These are phyloP conservation scores for Madoqua kirkii DNA, from an alignment of 2,113 vertebrate species.

Conservation along the genomic window DNA sequence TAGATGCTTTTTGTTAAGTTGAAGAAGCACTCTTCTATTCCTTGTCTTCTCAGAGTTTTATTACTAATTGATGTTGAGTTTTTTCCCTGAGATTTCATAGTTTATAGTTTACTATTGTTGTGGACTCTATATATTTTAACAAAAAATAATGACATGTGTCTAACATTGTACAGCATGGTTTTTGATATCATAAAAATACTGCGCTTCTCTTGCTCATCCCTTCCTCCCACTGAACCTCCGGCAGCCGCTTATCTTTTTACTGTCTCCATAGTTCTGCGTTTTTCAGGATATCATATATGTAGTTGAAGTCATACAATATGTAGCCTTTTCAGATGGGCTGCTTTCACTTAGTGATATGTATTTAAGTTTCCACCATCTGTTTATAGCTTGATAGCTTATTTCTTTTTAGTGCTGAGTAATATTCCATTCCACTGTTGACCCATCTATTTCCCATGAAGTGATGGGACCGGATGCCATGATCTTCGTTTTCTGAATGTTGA, in stretches of 20 bases:
- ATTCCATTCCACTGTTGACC: background rate
- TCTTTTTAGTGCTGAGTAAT: background rate
- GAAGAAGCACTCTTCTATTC: background rate
- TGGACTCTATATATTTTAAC: background rate
- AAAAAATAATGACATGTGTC: background rate
- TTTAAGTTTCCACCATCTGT: background rate
- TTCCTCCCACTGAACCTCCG: background rate
- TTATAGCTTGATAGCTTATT: background rate
- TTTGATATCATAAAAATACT: background rate
- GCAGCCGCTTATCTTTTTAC: background rate
- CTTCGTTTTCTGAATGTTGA: too few relatives aligned
- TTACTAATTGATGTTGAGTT: background rate
- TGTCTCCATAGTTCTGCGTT: background rate
- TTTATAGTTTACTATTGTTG: background rate
- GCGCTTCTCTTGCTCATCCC: background rate
- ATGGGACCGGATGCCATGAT: too few relatives aligned
- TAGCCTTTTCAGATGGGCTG: background rate
- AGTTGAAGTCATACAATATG: background rate
- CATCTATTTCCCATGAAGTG: too few relatives aligned
- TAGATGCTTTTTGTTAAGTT: background rate
- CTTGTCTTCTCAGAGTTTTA: constrained; percentile 8
- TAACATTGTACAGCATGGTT: background rate
- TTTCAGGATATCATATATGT: background rate
- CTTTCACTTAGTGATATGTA: background rate
- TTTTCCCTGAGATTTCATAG: background rate